These are phyloP conservation scores for Bungarus multicinctus DNA, from an alignment of 2,113 vertebrate species.

Conservation along the genomic window DNA sequence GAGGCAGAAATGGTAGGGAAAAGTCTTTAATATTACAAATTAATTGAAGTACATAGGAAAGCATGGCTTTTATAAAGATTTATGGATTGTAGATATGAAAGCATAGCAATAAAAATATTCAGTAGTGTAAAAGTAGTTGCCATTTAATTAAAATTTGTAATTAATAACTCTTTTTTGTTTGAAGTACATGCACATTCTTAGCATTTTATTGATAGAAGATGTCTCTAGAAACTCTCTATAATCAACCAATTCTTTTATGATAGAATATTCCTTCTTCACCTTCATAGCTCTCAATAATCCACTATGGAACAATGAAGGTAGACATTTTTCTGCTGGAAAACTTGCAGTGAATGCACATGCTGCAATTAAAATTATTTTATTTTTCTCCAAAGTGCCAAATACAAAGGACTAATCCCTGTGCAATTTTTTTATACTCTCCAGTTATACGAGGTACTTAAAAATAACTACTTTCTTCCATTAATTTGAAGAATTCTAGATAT, in stretches of 20 bases:
- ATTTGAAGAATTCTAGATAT: not conserved
- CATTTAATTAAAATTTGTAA: conserved; percentile 17
- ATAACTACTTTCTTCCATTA: not conserved
- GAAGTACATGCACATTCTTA: not conserved
- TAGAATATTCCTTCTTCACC: not conserved
- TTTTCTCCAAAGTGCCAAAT: not conserved
- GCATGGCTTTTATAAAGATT: conserved; percentile 3
- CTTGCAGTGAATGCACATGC: not conserved
- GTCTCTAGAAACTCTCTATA: not conserved
- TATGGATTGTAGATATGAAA: conserved; percentile 6
- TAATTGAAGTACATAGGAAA: conserved; percentile 26
- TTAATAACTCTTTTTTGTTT: conserved; percentile 6
- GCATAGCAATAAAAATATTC: not conserved
- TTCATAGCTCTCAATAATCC: not conserved
- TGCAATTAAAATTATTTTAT: not conserved
- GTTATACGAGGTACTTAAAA: not conserved
- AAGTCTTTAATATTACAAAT: conserved; percentile 25
- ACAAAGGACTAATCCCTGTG: not conserved
- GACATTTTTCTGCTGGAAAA: not conserved
- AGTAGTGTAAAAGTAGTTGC: not conserved
- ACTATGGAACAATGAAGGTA: not conserved
- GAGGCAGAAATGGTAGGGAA: not conserved
- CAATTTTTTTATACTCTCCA: not conserved
- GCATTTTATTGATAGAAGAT: not conserved
- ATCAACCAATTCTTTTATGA: not conserved